phyloP scores from a whole-genome alignment of 2,797 vertebrate genomes.

The Eurystomus glaucurus region DNA sequence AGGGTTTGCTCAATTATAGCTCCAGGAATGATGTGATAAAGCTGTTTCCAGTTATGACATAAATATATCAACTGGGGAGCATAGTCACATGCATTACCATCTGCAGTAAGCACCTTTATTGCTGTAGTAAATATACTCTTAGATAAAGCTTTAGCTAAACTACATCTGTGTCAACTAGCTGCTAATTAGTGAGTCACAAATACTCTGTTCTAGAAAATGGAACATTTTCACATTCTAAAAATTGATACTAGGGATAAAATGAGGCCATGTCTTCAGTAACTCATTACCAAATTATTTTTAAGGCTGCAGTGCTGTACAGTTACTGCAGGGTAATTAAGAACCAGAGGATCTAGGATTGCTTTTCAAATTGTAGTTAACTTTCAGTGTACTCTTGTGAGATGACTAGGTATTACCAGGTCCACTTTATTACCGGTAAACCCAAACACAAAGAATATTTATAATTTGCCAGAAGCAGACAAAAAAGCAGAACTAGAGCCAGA shows the following conservation, averaged over 20 bases:
- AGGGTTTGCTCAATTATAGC: background rate
- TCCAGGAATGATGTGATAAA: background rate
- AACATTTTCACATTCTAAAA: background rate
- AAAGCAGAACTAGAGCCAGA: background rate
- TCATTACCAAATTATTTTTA: conserved; percentile 21
- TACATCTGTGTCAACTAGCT: background rate
- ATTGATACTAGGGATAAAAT: background rate
- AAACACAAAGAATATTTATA: background rate
- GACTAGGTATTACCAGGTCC: background rate
- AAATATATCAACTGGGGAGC: background rate
- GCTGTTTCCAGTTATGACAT: background rate
- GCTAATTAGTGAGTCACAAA: background rate
- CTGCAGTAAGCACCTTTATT: conserved; percentile 3
- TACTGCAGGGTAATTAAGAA: conserved; percentile 38
- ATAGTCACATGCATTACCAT: background rate
- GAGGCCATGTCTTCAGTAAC: background rate
- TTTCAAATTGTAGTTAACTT: conserved; percentile 31
- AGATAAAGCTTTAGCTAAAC: background rate
- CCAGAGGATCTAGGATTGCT: background rate
- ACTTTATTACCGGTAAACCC: background rate
- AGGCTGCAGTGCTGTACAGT: background rate
- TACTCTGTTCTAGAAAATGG: background rate
- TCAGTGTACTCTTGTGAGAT: background rate
- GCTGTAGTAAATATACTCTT: background rate
- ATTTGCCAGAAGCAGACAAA: background rate